These are phyloP conservation scores for Bombus turneri DNA, from an alignment of 1,140 invertebrate species.

Conservation along the genomic window DNA sequence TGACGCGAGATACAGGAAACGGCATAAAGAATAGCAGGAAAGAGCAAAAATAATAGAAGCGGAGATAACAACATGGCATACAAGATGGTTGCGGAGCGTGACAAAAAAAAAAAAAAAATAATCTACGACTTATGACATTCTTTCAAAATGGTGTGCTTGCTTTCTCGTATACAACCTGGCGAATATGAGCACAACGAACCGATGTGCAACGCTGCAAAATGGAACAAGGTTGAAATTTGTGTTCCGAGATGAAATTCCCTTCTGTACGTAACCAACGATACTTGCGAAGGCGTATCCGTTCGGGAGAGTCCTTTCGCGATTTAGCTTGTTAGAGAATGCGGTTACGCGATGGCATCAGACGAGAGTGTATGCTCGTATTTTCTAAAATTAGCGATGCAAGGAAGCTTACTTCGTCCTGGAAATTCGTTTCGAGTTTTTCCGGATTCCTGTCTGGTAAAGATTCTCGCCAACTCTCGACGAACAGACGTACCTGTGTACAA, in stretches of 20 bases:
- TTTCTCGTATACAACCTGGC: not conserved
- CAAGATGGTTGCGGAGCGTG: not conserved
- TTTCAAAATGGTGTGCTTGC: not conserved
- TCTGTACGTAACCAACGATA: not conserved
- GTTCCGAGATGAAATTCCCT: not conserved
- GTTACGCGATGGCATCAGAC: not conserved
- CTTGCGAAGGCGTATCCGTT: conserved; percentile 9
- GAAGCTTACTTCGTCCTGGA: not conserved
- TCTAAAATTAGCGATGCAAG: conserved; percentile 32
- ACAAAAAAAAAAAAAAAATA: not conserved
- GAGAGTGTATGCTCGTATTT: conserved; percentile 25
- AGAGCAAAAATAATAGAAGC: not conserved
- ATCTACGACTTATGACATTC: conserved; percentile 1
- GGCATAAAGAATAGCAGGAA: too few species aligned
- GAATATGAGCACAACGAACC: not conserved
- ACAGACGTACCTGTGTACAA: too few species aligned
- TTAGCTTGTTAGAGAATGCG: conserved; percentile 36
- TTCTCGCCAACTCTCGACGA: conserved; percentile 18
- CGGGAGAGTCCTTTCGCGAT: conserved; percentile 38
- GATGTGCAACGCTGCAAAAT: conserved; percentile 10
- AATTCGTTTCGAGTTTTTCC: conserved; percentile 1
- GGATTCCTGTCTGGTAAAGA: not conserved
- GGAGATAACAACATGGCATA: not conserved
- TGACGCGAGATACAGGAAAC: too few species aligned
- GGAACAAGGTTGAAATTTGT: conserved; percentile 27